phyloP scores from a whole-genome alignment of 1,140 invertebrate genomes.

The Kradibia gibbosae region DNA sequence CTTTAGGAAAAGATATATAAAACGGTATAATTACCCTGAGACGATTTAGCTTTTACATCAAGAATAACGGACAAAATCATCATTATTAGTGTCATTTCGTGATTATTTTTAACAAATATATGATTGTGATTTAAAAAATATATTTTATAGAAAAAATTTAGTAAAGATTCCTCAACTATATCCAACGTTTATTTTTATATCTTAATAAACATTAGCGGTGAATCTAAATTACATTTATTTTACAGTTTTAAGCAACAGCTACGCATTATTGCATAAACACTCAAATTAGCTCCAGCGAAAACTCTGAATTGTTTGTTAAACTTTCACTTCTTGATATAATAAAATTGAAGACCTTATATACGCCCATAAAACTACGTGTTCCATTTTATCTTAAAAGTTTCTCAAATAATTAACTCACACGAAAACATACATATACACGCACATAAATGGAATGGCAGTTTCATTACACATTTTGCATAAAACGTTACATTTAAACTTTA shows the following conservation, averaged over 20 bases:
- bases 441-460: not conserved
- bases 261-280: not conserved
- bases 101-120: too few species aligned
- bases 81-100: too few species aligned
- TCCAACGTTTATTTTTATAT: too few species aligned
- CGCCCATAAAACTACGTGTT: not conserved
- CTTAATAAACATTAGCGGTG: too few species aligned
- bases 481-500: not conserved
- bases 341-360: not conserved
- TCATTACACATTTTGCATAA: not conserved
- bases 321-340: not conserved
- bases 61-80: too few species aligned
- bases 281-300: not conserved
- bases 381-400: conserved; percentile 5
- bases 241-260: not conserved
- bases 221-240: not conserved
- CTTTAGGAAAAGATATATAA: too few species aligned
- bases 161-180: too few species aligned
- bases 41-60: too few species aligned
- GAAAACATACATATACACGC: too few species aligned
- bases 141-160: too few species aligned
- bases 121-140: too few species aligned
- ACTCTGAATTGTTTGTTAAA: not conserved
- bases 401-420: not conserved
- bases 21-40: too few species aligned